Conservation (phyloP, 2,113 vertebrate genomes). For the Hypocryptadius cinnamomeus region DNA sequence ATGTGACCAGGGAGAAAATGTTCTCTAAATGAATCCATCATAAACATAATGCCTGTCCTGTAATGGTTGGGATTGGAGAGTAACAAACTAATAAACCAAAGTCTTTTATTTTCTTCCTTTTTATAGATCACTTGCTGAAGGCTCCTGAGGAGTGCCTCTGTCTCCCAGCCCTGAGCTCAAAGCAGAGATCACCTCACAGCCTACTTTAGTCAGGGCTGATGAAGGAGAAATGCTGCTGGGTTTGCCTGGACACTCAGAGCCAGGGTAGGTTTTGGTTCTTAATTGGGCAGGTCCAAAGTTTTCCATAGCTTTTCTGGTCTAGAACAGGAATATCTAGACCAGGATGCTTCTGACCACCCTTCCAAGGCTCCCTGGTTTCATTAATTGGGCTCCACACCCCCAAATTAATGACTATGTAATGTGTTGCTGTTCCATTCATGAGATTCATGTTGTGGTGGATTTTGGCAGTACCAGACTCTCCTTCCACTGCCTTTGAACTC, state of each 20-base stretch:
- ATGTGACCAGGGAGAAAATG: constrained; percentile 27
- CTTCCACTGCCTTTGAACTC: neutral
- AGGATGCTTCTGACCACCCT: neutral
- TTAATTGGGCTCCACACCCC: neutral
- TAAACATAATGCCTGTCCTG: neutral
- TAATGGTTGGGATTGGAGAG: neutral
- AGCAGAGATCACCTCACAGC: neutral
- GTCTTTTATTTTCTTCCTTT: neutral
- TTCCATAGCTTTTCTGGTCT: neutral
- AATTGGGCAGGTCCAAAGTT: neutral
- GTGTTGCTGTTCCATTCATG: neutral
- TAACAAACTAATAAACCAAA: constrained; percentile 12
- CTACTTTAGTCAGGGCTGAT: neutral
- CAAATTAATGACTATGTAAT: neutral
- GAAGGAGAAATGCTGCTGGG: neutral
- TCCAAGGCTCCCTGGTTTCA: neutral
- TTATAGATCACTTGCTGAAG: neutral
- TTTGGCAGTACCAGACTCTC: neutral
- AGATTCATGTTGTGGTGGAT: neutral
- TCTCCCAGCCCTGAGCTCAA: neutral
- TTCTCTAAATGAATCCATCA: constrained; percentile 23
- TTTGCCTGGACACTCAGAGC: neutral
- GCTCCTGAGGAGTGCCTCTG: neutral
- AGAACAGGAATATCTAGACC: neutral
- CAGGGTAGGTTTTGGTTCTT: neutral